Conservation (phyloP, 2,113 vertebrate species). For the Alces alces region DNA sequence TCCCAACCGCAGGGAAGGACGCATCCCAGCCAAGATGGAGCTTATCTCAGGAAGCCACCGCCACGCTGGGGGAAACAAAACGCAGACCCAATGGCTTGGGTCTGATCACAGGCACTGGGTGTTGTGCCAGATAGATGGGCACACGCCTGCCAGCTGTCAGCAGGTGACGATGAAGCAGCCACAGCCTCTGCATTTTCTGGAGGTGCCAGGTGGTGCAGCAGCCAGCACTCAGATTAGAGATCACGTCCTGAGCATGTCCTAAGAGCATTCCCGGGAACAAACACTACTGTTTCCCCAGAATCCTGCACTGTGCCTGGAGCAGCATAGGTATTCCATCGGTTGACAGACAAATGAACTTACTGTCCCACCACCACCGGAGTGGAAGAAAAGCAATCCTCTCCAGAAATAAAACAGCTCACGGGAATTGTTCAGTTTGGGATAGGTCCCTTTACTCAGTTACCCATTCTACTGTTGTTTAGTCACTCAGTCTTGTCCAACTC, state of each 20-base stretch:
- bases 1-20: background rate
- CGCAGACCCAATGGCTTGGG: background rate
- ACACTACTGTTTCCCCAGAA: background rate
- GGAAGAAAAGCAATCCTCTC: background rate
- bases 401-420: background rate
- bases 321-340: rapidly evolving
- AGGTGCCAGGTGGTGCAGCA: background rate
- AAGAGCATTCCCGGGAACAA: background rate
- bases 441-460: background rate
- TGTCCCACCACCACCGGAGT: too few relatives aligned
- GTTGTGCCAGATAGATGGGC: background rate
- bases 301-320: background rate
- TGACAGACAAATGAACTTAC: background rate
- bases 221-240: background rate
- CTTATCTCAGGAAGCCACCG: background rate
- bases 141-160: background rate
- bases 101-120: background rate
- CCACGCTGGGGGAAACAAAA: background rate
- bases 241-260: background rate
- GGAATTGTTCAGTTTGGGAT: background rate
- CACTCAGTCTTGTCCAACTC: background rate
- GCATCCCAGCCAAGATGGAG: background rate
- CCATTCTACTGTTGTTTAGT: background rate
- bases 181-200: background rate
- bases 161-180: background rate